These are phyloP conservation scores for Gephyroberyx darwinii DNA, from an alignment of 2,797 vertebrate genomes.

Conservation along the genomic window DNA sequence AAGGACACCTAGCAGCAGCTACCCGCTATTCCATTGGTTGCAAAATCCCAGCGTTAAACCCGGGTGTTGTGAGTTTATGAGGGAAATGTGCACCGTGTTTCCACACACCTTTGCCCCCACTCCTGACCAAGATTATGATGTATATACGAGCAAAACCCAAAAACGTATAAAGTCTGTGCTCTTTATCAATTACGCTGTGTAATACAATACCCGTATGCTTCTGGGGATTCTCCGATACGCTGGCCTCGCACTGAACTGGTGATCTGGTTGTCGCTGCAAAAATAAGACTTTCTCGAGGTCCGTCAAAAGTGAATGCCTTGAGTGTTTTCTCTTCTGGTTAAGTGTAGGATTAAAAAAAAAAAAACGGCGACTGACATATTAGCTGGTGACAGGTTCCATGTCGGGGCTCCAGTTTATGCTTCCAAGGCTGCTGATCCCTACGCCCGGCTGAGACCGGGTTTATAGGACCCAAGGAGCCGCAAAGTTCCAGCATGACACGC, in stretches of 20 bases:
- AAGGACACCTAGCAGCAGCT: conserved; percentile 41
- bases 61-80: conserved; percentile 41
- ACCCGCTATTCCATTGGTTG: conserved; percentile 24
- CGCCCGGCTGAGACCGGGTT: conserved; percentile 45
- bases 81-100: conserved; percentile 39
- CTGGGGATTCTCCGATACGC: conserved; percentile 40
- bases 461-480: conserved; percentile 54
- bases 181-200: conserved; percentile 52
- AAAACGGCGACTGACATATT: conserved; percentile 62
- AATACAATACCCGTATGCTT: conserved; percentile 53
- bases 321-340: conserved; percentile 67
- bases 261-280: conserved; percentile 27
- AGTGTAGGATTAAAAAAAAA: conserved; percentile 25
- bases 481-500: conserved; percentile 54
- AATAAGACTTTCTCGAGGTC: conserved; percentile 29
- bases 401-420: conserved; percentile 42
- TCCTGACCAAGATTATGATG: conserved; percentile 19
- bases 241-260: conserved; percentile 43
- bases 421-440: conserved; percentile 55
- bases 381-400: conserved; percentile 74
- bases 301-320: conserved; percentile 37
- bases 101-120: conserved; percentile 28
- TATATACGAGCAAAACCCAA: conserved; percentile 35
- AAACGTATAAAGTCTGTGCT: conserved; percentile 35
- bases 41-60: conserved; percentile 17